Conservation (phyloP, 2,113 vertebrate genomes). For the Trichomycterus rosablanca region DNA sequence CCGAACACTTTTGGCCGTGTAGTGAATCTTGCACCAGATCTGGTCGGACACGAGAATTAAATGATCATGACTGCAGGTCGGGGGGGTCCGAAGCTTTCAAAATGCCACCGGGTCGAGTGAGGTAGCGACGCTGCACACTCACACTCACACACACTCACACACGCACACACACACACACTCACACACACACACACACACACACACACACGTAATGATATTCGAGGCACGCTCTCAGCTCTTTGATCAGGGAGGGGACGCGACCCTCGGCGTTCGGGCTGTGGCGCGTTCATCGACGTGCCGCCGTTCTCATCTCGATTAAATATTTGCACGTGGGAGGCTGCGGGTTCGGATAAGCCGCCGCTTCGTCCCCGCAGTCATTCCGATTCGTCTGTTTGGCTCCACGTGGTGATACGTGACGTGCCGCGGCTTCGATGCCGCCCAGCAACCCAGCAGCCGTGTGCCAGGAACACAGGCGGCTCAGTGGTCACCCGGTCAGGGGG, state of each 20-base stretch:
- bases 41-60: too few species aligned
- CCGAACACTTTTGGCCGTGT: too few species aligned
- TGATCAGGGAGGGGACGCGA: constrained; percentile 2
- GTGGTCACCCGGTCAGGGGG: too few species aligned
- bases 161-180: constrained; percentile 8
- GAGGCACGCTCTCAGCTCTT: neutral
- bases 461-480: too few species aligned
- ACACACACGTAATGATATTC: constrained; percentile 22
- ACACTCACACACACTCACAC: constrained; percentile 7
- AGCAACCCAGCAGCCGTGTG: too few species aligned
- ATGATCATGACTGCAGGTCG: too few species aligned
- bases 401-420: neutral
- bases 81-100: too few species aligned
- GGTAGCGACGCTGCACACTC: constrained; percentile 4
- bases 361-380: neutral
- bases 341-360: constrained; percentile 28
- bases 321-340: constrained; percentile 36
- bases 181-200: constrained; percentile 8
- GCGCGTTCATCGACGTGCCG: constrained; percentile 35
- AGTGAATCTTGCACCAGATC: too few species aligned
- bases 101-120: constrained; percentile 11
- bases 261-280: constrained; percentile 18
- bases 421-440: neutral
- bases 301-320: constrained; percentile 46
- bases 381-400: constrained; percentile 10